Conservation (phyloP, 2,113 vertebrate species). For the Spermophilus dauricus region DNA sequence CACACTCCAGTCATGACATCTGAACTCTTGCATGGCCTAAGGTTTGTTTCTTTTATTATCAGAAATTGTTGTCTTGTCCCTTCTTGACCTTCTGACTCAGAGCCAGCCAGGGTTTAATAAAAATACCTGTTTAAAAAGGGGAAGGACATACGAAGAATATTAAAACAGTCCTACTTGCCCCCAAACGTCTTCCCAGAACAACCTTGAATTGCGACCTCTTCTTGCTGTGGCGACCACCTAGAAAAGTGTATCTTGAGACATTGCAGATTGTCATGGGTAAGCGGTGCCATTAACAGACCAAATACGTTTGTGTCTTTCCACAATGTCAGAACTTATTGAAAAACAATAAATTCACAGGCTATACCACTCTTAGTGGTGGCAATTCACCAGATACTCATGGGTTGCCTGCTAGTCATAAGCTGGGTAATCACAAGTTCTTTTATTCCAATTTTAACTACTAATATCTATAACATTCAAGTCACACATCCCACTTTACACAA, state of each 20-base stretch:
- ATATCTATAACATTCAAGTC: too few relatives aligned
- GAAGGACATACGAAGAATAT: neutral
- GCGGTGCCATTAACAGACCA: too few relatives aligned
- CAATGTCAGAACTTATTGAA: too few relatives aligned
- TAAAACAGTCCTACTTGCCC: neutral
- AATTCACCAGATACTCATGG: too few relatives aligned
- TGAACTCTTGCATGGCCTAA: neutral
- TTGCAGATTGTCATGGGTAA: neutral
- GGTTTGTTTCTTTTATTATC: neutral
- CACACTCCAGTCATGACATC: neutral
- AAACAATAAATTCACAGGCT: too few relatives aligned
- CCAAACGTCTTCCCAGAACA: neutral
- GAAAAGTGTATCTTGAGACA: neutral
- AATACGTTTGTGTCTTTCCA: too few relatives aligned
- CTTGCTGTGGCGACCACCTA: neutral
- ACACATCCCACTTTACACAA: too few relatives aligned
- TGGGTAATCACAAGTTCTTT: too few relatives aligned
- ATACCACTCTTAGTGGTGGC: too few relatives aligned
- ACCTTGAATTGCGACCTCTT: neutral
- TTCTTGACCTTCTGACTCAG: neutral
- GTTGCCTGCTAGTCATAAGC: too few relatives aligned
- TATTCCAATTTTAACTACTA: too few relatives aligned
- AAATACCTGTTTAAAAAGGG: neutral
- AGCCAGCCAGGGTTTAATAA: conserved; percentile 4
- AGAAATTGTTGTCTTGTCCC: neutral